These are phyloP conservation scores for Drosophila paranaensis DNA, from an alignment of 2,888 invertebrate genomes.

Conservation along the genomic window DNA sequence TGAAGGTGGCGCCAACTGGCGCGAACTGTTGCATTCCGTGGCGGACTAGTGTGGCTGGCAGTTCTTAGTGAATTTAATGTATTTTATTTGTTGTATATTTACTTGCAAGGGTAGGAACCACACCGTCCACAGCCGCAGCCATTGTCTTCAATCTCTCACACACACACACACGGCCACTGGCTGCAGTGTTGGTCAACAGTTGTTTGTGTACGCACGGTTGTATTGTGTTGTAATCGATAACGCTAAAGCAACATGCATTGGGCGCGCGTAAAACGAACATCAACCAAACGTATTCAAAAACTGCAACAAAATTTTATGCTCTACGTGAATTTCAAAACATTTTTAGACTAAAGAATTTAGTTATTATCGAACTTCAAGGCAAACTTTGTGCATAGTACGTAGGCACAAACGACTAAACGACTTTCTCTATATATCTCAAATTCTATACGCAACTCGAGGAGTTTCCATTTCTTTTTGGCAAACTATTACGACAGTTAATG, in stretches of 20 bases:
- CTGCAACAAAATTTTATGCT: conserved; percentile 74
- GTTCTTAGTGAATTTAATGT: conserved; percentile 5
- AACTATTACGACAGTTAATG: conserved; percentile 73
- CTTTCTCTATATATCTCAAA: conserved; percentile 52
- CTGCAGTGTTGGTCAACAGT: conserved; percentile 66
- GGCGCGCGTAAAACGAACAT: conserved; percentile 64
- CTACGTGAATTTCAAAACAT: conserved; percentile 75
- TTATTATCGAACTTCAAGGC: conserved; percentile 27
- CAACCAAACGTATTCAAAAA: conserved; percentile 74
- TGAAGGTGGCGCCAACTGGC: neutral
- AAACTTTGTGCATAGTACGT: conserved; percentile 16
- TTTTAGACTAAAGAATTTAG: conserved; percentile 62
- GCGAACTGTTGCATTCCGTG: neutral
- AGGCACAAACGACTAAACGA: conserved; percentile 6
- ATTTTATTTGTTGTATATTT: conserved; percentile 65
- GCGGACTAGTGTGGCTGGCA: neutral
- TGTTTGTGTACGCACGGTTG: conserved; percentile 63
- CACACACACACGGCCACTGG: conserved; percentile 53
- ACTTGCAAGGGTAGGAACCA: conserved; percentile 85
- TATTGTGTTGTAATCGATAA: conserved; percentile 62
- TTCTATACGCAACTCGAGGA: conserved; percentile 43
- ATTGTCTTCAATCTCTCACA: conserved; percentile 83
- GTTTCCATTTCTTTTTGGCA: conserved; percentile 60
- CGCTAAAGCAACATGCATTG: conserved; percentile 65
- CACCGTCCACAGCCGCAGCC: conserved; percentile 85